Evolutionary conservation across 35 echinoderm and acorn worm species (phyloP).

Genomic region (Lytechinus pictus): DNA sequence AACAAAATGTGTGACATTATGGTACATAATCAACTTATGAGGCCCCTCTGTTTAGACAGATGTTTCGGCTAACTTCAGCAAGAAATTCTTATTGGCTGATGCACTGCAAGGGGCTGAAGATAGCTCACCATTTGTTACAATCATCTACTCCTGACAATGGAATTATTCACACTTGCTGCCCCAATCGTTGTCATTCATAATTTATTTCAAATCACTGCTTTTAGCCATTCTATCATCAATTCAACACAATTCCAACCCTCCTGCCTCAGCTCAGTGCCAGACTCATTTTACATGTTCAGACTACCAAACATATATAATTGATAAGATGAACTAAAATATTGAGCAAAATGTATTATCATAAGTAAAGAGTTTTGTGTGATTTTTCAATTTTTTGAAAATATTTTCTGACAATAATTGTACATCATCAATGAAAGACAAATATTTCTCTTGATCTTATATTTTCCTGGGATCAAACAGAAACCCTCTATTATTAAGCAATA

Average conservation of each 20-base stretch:
- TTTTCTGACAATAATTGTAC: too few species aligned
- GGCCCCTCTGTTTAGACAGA: constrained; percentile 31
- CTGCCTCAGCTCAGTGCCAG: not conserved
- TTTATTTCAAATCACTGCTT: constrained; percentile 1
- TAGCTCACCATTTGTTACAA: constrained; percentile 21
- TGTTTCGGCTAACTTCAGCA: constrained; percentile 41
- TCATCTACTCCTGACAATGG: constrained; percentile 8
- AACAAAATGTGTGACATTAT: constrained; percentile 52
- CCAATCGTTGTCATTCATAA: constrained; percentile 34
- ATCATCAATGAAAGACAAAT: too few species aligned
- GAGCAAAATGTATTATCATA: not conserved
- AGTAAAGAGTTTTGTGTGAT: not conserved
- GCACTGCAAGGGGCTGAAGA: constrained; percentile 7
- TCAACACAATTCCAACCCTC: not conserved
- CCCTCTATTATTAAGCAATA: too few species aligned
- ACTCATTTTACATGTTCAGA: not conserved
- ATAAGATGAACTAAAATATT: not conserved
- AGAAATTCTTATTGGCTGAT: constrained; percentile 26
- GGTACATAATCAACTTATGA: constrained; percentile 47
- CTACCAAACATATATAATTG: not conserved
- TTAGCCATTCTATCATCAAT: not conserved
- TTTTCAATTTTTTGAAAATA: too few species aligned
- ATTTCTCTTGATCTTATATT: too few species aligned
- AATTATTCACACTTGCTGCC: not conserved
- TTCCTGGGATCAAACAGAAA: too few species aligned